A percentile compares a stretch with the other conserved stretches of the same genome.
phyloP scores from a whole-genome alignment of 2,113 vertebrate species.

The Ceyx margarethae region DNA sequence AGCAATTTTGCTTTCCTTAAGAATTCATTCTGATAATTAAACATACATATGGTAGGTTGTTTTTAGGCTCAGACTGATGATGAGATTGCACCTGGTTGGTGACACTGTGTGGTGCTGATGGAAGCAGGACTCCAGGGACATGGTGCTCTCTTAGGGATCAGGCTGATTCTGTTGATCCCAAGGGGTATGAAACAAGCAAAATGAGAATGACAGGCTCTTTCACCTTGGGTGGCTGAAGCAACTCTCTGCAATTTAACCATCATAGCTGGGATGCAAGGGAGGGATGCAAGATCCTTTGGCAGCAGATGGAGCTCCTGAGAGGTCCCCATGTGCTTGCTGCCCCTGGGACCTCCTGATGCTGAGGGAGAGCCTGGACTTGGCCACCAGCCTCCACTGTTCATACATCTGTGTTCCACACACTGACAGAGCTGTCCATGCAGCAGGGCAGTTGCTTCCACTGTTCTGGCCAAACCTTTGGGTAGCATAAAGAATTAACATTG shows the following conservation, averaged over 20 bases:
- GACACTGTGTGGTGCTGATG: background rate
- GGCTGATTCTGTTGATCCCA: background rate
- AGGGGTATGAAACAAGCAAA: background rate
- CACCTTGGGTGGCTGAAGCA: background rate
- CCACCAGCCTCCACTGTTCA: rapidly evolving
- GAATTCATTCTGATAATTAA: background rate
- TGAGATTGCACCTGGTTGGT: background rate
- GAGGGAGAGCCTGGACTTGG: rapidly evolving
- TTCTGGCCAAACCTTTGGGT: background rate
- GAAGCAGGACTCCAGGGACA: background rate
- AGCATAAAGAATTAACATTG: rapidly evolving
- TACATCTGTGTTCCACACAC: background rate
- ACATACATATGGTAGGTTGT: background rate
- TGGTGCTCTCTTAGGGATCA: background rate
- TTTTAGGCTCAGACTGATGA: background rate
- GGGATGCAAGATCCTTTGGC: background rate
- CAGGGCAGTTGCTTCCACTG: background rate
- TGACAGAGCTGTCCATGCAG: background rate
- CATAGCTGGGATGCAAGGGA: background rate
- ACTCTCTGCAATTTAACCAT: background rate
- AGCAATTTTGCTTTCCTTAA: background rate
- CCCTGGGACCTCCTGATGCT: background rate
- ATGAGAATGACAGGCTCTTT: background rate
- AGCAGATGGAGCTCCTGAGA: background rate
- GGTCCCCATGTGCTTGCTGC: too few relatives aligned